Conservation (phyloP, 2,113 vertebrate genomes). For the Electrona antarctica region DNA sequence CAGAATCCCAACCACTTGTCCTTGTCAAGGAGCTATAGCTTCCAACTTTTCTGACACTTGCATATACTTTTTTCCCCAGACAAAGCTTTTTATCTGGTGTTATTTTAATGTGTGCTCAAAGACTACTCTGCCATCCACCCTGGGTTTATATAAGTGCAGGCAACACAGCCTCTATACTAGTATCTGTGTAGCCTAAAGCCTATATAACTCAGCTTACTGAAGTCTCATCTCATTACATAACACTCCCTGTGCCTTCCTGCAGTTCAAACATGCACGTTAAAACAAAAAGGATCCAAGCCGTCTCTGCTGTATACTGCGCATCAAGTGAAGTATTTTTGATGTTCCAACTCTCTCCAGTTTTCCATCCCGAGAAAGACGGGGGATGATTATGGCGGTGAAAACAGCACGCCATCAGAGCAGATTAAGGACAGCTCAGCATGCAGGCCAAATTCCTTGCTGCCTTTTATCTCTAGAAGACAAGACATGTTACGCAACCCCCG, state of each 20-base stretch:
- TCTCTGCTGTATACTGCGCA: slow-evolving; percentile 59
- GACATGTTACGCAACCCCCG: slow-evolving; percentile 69
- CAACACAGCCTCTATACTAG: slow-evolving; percentile 37
- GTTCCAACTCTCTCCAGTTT: slow-evolving; percentile 58
- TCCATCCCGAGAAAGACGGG: slow-evolving; percentile 53
- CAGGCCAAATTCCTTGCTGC: slow-evolving; percentile 64
- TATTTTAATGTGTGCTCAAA: slow-evolving; percentile 43
- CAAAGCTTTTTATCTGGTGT: not conserved
- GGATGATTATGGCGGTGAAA: slow-evolving; percentile 69
- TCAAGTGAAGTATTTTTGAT: slow-evolving; percentile 53
- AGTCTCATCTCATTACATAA: slow-evolving; percentile 55
- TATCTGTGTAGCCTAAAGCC: slow-evolving; percentile 34
- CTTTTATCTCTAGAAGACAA: slow-evolving; percentile 73
- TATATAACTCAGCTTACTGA: slow-evolving; percentile 43
- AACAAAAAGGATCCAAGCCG: slow-evolving; percentile 64
- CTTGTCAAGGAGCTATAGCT: slow-evolving; percentile 45
- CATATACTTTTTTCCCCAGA: slow-evolving; percentile 17
- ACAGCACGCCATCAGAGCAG: slow-evolving; percentile 63
- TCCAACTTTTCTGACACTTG: slow-evolving; percentile 20
- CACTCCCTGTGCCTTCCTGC: slow-evolving; percentile 29
- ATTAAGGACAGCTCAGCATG: slow-evolving; percentile 69
- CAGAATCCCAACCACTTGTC: slow-evolving; percentile 49
- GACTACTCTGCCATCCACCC: slow-evolving; percentile 3
- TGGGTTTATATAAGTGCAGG: slow-evolving; percentile 34
- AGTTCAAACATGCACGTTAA: slow-evolving; percentile 54